Evolutionary conservation across 2,888 invertebrate genomes (phyloP), one percentile per base, ranked within the genome.

Genomic region (Andricus curvator): DNA sequence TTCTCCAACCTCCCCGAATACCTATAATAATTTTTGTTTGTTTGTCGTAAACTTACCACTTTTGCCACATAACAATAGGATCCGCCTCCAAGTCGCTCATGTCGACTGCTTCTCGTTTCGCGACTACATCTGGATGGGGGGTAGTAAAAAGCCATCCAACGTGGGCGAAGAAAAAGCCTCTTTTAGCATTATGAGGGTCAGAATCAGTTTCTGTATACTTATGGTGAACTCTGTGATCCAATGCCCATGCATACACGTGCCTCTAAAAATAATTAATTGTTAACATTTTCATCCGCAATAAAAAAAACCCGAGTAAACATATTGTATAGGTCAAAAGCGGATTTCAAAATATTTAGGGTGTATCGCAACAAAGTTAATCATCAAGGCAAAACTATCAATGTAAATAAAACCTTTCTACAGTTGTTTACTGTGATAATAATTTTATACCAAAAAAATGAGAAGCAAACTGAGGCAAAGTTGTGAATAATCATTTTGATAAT

Each of bases 131-230:
- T 0, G 97, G 97, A 91, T 97, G 98, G 0, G 98, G 97, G 0
- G 97, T 96, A 0, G 96, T 94, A 78, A 98, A 95, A 66, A 98
- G 93, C 98, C 98, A 98, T 11, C 98, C 98, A 13, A 98, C 96
- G 91, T 98, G 98, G 0, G 98, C 96, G 91, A 98, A 98, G 94
- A 97, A 96, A 93, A 97, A 97, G 17, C 98, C 98, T 64, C 97
- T 94, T 76, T 96, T 95, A 2, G 96, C 96, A 92, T 98, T 96
- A 90, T 97, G 97, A 0, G 97, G 97, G 92, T 98, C 98, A 0
- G 97, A 96, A 82, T 96, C 96, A 0, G 97, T 97, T 93, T 98
- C 98, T 51, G 96, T 95, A 93, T 96, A 98, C 90, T 97, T 97
- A 93, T 98, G 98, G 91, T 98, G 98, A 70, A 97, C 96, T 85